Conservation (phyloP, 2,888 invertebrate genomes). For the Synergus itoensis region DNA sequence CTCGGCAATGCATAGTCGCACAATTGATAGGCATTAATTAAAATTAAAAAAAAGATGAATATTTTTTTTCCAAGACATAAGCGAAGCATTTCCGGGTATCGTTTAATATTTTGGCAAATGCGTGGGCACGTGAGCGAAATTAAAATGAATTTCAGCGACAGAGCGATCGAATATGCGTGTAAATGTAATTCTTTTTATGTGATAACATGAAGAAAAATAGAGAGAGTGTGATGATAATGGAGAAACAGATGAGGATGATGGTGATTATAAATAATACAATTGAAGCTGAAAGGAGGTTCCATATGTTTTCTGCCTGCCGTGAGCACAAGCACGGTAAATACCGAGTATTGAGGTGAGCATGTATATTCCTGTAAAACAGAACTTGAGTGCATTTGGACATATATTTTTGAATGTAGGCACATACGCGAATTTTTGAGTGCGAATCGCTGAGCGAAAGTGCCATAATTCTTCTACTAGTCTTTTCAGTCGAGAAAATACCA, state of each 20-base stretch:
- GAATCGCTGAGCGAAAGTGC: constrained; percentile 66
- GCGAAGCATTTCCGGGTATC: constrained; percentile 25
- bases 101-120: constrained; percentile 37
- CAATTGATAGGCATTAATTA: constrained; percentile 18
- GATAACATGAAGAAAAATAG: constrained; percentile 50
- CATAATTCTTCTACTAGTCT: constrained; percentile 59
- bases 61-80: constrained; percentile 6
- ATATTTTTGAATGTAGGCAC: constrained; percentile 39
- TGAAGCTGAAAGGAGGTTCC: constrained; percentile 30
- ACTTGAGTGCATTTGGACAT: constrained; percentile 34
- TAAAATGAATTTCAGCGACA: constrained; percentile 31
- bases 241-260: constrained; percentile 49
- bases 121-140: constrained; percentile 9
- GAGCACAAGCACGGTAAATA: constrained; percentile 16
- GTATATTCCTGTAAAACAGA: constrained; percentile 35
- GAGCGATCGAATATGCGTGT: constrained; percentile 39
- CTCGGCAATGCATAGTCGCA: constrained; percentile 30
- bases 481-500: constrained; percentile 47
- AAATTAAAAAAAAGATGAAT: not conserved
- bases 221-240: constrained; percentile 52
- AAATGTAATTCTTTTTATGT: constrained; percentile 17
- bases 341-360: constrained; percentile 25
- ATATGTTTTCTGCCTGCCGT: constrained; percentile 4
- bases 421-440: constrained; percentile 38
- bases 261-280: constrained; percentile 7